Conservation (phyloP, 2,888 invertebrate species). For the Tricholauxania praeusta region DNA sequence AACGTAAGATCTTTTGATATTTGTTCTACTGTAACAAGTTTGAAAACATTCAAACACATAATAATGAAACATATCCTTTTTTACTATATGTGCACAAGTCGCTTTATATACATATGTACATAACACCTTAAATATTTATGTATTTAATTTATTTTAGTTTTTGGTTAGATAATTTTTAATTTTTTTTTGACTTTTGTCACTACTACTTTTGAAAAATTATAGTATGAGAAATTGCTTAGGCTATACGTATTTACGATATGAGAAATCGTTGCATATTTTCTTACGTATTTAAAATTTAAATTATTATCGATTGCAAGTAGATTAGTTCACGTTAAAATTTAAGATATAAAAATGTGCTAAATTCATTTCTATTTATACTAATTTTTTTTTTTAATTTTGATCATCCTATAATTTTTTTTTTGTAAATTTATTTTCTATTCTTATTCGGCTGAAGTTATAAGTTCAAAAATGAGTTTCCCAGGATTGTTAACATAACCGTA, state of each 20-base stretch:
- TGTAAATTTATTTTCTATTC: slow-evolving; percentile 35
- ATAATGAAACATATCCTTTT: too few relatives aligned
- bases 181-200: background rate
- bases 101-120: too few relatives aligned
- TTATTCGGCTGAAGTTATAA: slow-evolving; percentile 63
- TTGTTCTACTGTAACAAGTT: too few relatives aligned
- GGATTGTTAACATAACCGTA: slow-evolving; percentile 60
- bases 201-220: slow-evolving; percentile 1
- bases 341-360: slow-evolving; percentile 50
- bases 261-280: slow-evolving; percentile 15
- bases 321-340: slow-evolving; percentile 29
- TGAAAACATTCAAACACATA: too few relatives aligned
- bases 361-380: slow-evolving; percentile 31
- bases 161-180: background rate
- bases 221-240: background rate
- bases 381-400: slow-evolving; percentile 26
- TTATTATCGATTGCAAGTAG: slow-evolving; percentile 29
- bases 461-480: slow-evolving; percentile 60
- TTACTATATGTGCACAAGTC: too few relatives aligned
- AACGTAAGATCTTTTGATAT: too few relatives aligned
- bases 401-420: slow-evolving; percentile 38
- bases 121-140: too few relatives aligned
- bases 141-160: too few relatives aligned
- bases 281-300: slow-evolving; percentile 27
- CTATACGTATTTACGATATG: background rate